A percentile compares a stretch with the other conserved stretches of the same genome.
These are phyloP conservation scores for Pararge aegeria DNA, from an alignment of 1,140 invertebrate genomes.

Conservation along the genomic window DNA sequence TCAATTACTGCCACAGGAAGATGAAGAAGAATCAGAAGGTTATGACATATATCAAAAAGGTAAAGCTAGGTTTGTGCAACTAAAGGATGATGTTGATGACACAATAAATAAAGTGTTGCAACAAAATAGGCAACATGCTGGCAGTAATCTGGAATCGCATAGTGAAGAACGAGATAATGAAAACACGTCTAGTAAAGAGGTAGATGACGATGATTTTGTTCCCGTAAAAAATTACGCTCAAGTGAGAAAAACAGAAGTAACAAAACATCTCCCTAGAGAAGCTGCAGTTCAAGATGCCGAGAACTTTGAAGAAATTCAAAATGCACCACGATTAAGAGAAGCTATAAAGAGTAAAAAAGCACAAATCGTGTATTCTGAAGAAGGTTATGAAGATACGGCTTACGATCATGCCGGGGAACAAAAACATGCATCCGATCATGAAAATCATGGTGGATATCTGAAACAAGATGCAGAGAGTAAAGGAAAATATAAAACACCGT, in stretches of 20 bases:
- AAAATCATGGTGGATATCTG: conserved; percentile 67
- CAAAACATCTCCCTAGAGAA: conserved; percentile 81
- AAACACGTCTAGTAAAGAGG: conserved; percentile 7
- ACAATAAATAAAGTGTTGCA: conserved; percentile 57
- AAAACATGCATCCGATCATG: conserved; percentile 83
- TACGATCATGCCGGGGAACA: conserved; percentile 88
- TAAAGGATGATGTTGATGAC: conserved; percentile 64
- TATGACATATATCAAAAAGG: conserved; percentile 74
- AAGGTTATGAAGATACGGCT: conserved; percentile 88
- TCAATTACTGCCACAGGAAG: conserved; percentile 46
- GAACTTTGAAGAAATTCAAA: conserved; percentile 81
- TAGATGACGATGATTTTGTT: conserved; percentile 80
- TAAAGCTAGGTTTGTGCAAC: conserved; percentile 53
- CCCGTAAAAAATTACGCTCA: conserved; percentile 85
- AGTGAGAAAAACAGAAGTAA: conserved; percentile 82
- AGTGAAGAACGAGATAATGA: conserved; percentile 31
- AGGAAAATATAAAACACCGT: conserved; percentile 66
- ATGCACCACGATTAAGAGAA: conserved; percentile 83
- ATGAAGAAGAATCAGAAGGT: conserved; percentile 55
- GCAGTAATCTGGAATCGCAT: conserved; percentile 55
- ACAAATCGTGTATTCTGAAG: conserved; percentile 87
- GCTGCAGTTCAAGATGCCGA: conserved; percentile 80
- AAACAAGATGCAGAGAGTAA: conserved; percentile 62
- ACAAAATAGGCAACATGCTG: conserved; percentile 47
- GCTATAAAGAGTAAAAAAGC: conserved; percentile 85